Conservation (phyloP, 2,113 vertebrate species). For the Larimichthys polyactis region DNA sequence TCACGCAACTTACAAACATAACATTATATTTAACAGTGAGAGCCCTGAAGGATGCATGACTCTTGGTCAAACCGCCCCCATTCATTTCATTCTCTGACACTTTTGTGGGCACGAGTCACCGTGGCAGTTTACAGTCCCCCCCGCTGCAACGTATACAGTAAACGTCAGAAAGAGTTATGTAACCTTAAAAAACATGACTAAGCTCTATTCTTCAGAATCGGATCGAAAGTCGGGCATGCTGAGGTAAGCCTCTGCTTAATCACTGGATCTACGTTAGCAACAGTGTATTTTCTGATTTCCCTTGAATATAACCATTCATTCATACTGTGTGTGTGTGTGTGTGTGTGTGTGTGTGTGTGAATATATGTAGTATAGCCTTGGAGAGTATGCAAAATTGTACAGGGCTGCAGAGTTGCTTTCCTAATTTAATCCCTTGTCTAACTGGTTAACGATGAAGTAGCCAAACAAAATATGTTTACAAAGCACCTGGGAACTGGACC, state of each 20-base stretch:
- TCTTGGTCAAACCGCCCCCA: not conserved
- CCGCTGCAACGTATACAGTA: not conserved
- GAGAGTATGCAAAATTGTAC: not conserved
- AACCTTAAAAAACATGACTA: not conserved
- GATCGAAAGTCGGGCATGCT: not conserved
- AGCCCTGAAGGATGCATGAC: not conserved
- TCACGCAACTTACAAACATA: constrained; percentile 3
- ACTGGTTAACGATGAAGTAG: not conserved
- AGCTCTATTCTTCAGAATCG: not conserved
- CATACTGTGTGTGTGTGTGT: not conserved
- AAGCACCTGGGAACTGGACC: constrained; percentile 9
- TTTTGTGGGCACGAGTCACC: not conserved
- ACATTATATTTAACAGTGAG: not conserved
- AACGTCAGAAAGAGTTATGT: constrained; percentile 9
- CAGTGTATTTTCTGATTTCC: not conserved
- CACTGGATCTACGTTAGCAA: not conserved
- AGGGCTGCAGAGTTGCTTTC: not conserved
- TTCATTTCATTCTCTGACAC: not conserved
- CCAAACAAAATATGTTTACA: constrained; percentile 9
- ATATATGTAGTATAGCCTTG: not conserved
- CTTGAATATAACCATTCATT: not conserved
- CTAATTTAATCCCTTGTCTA: not conserved
- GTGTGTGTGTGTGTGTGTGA: not conserved
- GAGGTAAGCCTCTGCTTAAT: too few relatives aligned
- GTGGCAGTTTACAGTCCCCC: constrained; percentile 7